Base-by-base conservation (phyloP, 2,888 invertebrate species). In the Philereme transversata region DNA sequence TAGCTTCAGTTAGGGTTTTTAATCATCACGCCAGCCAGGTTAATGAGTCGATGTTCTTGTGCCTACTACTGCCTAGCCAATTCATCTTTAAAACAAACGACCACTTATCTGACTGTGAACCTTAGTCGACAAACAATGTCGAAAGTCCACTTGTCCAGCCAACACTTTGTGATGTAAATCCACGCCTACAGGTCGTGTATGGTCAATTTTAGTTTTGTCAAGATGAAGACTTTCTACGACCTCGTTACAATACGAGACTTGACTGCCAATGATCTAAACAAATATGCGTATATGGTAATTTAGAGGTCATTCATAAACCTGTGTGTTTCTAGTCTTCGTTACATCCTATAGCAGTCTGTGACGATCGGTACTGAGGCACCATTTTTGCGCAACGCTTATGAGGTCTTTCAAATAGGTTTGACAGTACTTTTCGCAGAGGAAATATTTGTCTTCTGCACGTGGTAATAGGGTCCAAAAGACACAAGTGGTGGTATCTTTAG, bases 181-280 rank as follows among this genome's bases (percentile, higher is more conserved):
- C 73, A 78, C 81, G 73, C 81, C 78, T 80, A 78, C 71, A 69
- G 63, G 56, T 66, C 68, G 62, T 73, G 73, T 82, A 78, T 83
- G 85, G 87, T 84, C 83, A 87, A 88, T 87, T 87, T 84, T 76
- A 78, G 80, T 76, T 82, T 84, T 84, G 88, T 87, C 79, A 81
- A 86, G 82, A 84, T 83, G 80, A 73, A 67, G 74, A 84, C 90
- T 90, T 90, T 90, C 90, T 88, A 83, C 73, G 88, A 64, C 88
- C 88, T 78, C 83, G 73, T 80, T 88, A 79, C 64, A 65, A 65
- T 66, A 79, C 78, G 74, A 74, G 79, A 71, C 79, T 65, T 71
- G 85, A 84, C 80, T 87, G 78, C 71, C 81, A 86, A 87, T 85
- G 76, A 70, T 76, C 75, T 71, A 71, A 77, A 82, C 82, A 83